Evolutionary conservation across 2,797 vertebrate genomes (phyloP).

Genomic region (Leuciscus waleckii): DNA sequence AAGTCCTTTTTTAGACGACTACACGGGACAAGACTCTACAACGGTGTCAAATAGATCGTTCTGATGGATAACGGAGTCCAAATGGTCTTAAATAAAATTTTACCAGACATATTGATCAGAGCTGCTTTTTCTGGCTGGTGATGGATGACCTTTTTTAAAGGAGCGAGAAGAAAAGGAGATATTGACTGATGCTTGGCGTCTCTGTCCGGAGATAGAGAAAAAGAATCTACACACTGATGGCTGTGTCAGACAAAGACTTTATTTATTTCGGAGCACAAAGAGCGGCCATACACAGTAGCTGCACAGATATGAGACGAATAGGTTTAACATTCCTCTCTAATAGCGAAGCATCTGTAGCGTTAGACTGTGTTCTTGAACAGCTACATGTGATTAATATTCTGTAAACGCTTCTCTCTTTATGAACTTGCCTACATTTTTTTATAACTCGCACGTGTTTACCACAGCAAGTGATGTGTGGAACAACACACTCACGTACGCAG

Average conservation of each 20-base stretch:
- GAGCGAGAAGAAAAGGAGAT: not conserved
- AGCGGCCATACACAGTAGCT: conserved; percentile 70
- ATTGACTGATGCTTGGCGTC: not conserved
- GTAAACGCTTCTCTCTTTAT: conserved; percentile 53
- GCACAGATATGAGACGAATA: conserved; percentile 67
- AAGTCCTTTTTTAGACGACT: not conserved
- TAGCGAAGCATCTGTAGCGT: conserved; percentile 42
- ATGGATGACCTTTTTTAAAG: conserved; percentile 34
- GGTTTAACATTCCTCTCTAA: conserved; percentile 38
- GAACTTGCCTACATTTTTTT: conserved; percentile 51
- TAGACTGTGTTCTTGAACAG: conserved; percentile 49
- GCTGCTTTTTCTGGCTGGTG: not conserved
- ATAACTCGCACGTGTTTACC: conserved; percentile 57
- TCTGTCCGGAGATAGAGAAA: not conserved
- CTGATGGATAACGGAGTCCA: conserved; percentile 1
- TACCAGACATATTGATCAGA: conserved; percentile 6
- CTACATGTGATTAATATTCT: conserved; percentile 37
- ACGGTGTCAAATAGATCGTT: conserved; percentile 1
- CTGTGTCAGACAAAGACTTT: conserved; percentile 64
- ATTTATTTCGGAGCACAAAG: conserved; percentile 77
- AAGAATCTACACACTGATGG: not conserved
- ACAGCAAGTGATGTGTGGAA: conserved; percentile 50
- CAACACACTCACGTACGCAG: conserved; percentile 29
- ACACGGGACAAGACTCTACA: not conserved
- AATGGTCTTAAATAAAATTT: conserved; percentile 14